Evolutionary conservation across 2,888 invertebrate genomes (phyloP).

Genomic region (Conistra vaccinii): DNA sequence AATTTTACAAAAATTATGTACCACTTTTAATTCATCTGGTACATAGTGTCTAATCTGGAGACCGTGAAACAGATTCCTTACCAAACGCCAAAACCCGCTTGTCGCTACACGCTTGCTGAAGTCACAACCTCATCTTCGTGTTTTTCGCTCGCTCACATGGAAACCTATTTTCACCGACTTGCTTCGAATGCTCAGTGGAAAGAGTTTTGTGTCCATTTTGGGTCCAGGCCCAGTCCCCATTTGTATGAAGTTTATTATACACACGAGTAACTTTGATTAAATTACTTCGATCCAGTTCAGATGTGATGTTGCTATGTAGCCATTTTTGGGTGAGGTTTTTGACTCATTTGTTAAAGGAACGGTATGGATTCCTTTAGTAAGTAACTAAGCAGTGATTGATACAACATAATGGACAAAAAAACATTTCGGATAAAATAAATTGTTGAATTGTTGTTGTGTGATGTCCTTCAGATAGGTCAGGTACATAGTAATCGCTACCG

Average conservation of each 20-base stretch:
- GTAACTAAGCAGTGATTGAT: not conserved
- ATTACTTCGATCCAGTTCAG: conserved; percentile 35
- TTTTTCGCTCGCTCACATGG: conserved; percentile 43
- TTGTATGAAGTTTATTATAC: conserved; percentile 31
- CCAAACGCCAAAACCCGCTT: not conserved
- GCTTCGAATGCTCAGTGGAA: conserved; percentile 36
- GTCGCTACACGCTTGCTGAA: not conserved
- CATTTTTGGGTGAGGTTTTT: conserved; percentile 6
- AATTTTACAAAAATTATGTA: not conserved
- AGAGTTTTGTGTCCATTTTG: conserved; percentile 37
- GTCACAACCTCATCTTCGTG: conserved; percentile 1
- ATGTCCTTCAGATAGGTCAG: too few relatives aligned
- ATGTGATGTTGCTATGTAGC: not conserved
- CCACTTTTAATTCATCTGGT: not conserved
- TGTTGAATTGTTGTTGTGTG: too few relatives aligned
- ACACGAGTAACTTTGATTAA: conserved; percentile 41
- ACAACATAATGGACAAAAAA: not conserved
- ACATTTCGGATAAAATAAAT: too few relatives aligned
- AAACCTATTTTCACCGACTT: conserved; percentile 45
- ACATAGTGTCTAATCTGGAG: too few relatives aligned
- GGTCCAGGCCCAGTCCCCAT: not conserved
- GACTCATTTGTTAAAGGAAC: not conserved
- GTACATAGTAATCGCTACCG: too few relatives aligned
- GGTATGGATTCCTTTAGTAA: not conserved
- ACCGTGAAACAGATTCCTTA: not conserved